Evolutionary conservation across 1,140 invertebrate species (phyloP).

Genomic region (Neocloeon triangulifer): DNA sequence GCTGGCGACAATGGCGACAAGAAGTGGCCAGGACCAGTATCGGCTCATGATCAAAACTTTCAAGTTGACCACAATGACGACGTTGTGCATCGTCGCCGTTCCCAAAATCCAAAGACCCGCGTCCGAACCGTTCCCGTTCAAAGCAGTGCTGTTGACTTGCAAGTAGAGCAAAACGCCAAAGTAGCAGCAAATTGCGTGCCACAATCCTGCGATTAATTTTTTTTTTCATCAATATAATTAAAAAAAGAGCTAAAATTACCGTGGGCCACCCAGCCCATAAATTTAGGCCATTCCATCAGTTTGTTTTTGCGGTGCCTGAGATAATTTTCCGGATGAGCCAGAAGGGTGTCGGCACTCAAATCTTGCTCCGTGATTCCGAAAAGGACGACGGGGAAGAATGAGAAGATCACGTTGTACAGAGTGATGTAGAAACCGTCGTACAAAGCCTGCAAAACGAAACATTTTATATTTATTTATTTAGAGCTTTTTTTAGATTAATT

Average conservation of each 20-base stretch:
- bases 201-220: constrained; percentile 18
- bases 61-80: constrained; percentile 23
- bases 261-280: constrained; percentile 36
- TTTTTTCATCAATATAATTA: constrained; percentile 1
- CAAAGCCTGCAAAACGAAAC: constrained; percentile 22
- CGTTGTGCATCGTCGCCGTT: constrained; percentile 21
- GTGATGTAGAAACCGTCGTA: constrained; percentile 51
- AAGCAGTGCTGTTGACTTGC: constrained; percentile 17
- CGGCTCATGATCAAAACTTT: constrained; percentile 36
- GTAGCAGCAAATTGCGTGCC: constrained; percentile 28
- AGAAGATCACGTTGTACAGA: constrained; percentile 50
- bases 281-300: constrained; percentile 33
- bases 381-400: constrained; percentile 40
- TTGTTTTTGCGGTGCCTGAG: constrained; percentile 35
- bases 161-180: constrained; percentile 20
- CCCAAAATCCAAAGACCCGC: constrained; percentile 21
- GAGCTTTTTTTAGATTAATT: constrained; percentile 11
- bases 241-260: constrained; percentile 19
- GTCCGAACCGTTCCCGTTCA: constrained; percentile 16
- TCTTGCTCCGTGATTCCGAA: constrained; percentile 50
- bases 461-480: not conserved
- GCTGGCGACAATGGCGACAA: constrained; percentile 28
- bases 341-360: constrained; percentile 27
- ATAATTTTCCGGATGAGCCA: constrained; percentile 44
- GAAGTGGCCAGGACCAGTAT: constrained; percentile 34